Evolutionary conservation across 1,140 invertebrate species (phyloP), one percentile per base, ranked within the genome.

Genomic region (Kradibia gibbosae): DNA sequence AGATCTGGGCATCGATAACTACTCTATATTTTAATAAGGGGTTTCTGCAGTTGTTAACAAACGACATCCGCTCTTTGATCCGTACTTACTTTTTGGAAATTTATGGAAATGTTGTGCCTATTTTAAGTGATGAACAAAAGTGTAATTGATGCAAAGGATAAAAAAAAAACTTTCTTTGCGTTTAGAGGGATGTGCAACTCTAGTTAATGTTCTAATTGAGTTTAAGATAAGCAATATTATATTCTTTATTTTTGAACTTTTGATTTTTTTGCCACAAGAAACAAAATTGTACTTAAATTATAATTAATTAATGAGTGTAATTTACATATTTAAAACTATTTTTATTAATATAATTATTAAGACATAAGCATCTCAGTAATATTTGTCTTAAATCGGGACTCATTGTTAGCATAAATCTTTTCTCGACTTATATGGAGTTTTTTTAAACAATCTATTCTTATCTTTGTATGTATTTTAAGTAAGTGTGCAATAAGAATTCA

Each of bases 401-500:
- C n/a, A 42, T 28, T 25, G 17, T 76, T 60, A 20, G 36, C 17
- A 45, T 10, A 25, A 42, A 71, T 20, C 20, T 78, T 67, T 22
- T 39, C 25, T n/a, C 13, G 11, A 60, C 31, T 20, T 34, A 34
- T 74, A 34, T 62, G 53, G 74, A 50, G 42, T 36, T 74, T 57
- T 76, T 50, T 48, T 76, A 5, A 31, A 70, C 34, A 75, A 39
- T 57, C 48, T 80, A 20, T 11, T 36, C 34, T 50, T 81, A 31
- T 31, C 15, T 36, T 65, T 74, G 42, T 76, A 71, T n/a, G 67
- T 65, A n/a, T 81, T 62, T 42, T 60, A 81, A 81, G 48, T 85
- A 84, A 87, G 84, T 83, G 87, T 87, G 86, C 87, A 87, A 88
- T 87, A 87, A 85, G 82, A 85, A 80, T 85, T 86, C 42, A 45